Percentiles rank a stretch among this genome's conserved stretches.
These are phyloP conservation scores for Lochmaea crataegi DNA, from an alignment of 2,888 invertebrate species.

Conservation along the genomic window DNA sequence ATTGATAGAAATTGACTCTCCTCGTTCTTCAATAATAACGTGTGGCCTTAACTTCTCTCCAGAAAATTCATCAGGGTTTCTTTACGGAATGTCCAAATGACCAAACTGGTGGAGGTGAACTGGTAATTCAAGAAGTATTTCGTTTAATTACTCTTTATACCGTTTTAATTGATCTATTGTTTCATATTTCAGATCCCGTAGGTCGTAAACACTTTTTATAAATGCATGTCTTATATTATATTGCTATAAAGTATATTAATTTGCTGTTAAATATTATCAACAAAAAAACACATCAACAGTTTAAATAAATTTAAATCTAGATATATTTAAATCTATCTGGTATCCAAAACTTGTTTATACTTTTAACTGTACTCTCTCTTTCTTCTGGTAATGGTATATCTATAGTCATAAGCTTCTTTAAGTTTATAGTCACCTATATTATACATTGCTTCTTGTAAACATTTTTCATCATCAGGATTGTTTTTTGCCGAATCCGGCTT, in stretches of 20 bases:
- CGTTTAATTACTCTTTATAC: conserved; percentile 61
- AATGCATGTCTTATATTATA: conserved; percentile 66
- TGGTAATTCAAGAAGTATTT: conserved; percentile 67
- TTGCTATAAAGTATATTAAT: conserved; percentile 59
- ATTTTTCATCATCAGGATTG: conserved; percentile 77
- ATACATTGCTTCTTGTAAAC: conserved; percentile 75
- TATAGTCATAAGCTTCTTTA: conserved; percentile 77
- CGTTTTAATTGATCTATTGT: conserved; percentile 61
- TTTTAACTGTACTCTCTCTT: conserved; percentile 69
- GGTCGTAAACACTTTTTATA: conserved; percentile 64
- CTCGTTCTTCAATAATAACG: conserved; percentile 43
- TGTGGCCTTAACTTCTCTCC: conserved; percentile 50
- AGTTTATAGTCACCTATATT: conserved; percentile 85
- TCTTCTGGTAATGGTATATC: conserved; percentile 69
- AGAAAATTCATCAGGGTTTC: conserved; percentile 52
- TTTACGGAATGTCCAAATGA: conserved; percentile 49
- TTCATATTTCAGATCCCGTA: conserved; percentile 64
- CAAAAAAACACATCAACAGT: not conserved
- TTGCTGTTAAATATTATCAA: not conserved
- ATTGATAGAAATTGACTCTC: conserved; percentile 11
- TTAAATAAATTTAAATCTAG: too few species aligned
- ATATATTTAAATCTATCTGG: conserved; percentile 64
- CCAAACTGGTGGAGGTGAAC: conserved; percentile 43
- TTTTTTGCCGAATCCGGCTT: conserved; percentile 74
- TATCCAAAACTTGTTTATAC: conserved; percentile 72